These are phyloP conservation scores for Erythrolamprus reginae DNA, from an alignment of 2,113 vertebrate genomes.

Conservation along the genomic window DNA sequence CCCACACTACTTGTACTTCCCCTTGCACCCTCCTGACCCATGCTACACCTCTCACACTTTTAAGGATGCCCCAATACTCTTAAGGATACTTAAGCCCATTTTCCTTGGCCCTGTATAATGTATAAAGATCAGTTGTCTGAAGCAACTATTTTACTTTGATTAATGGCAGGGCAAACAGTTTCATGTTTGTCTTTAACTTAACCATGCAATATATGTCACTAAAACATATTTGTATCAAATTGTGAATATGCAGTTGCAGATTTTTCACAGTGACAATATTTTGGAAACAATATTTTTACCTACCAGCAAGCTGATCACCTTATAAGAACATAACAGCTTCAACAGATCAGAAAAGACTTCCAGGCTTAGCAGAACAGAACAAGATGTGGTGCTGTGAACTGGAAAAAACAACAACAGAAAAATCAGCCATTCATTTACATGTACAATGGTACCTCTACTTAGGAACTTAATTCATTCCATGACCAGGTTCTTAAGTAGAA, in stretches of 20 bases:
- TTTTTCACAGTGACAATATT: not conserved
- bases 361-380: conserved; percentile 75
- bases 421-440: not conserved
- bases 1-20: not conserved
- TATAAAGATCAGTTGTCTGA: not conserved
- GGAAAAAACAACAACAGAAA: not conserved
- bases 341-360: conserved; percentile 79
- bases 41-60: not conserved
- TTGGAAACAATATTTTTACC: conserved; percentile 32
- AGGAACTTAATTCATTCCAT: too few species aligned
- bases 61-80: not conserved
- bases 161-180: not conserved
- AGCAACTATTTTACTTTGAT: not conserved
- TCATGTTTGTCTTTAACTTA: not conserved
- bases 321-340: conserved; percentile 79
- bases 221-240: not conserved
- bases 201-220: not conserved
- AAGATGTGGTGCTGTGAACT: conserved; percentile 75
- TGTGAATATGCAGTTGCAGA: not conserved
- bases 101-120: not conserved
- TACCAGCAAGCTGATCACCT: conserved; percentile 78
- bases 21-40: not conserved
- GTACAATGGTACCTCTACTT: too few species aligned
- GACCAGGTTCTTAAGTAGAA: too few species aligned
- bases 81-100: not conserved